Conservation (phyloP, 1,140 invertebrate species). For the Nasonia longicornis region DNA sequence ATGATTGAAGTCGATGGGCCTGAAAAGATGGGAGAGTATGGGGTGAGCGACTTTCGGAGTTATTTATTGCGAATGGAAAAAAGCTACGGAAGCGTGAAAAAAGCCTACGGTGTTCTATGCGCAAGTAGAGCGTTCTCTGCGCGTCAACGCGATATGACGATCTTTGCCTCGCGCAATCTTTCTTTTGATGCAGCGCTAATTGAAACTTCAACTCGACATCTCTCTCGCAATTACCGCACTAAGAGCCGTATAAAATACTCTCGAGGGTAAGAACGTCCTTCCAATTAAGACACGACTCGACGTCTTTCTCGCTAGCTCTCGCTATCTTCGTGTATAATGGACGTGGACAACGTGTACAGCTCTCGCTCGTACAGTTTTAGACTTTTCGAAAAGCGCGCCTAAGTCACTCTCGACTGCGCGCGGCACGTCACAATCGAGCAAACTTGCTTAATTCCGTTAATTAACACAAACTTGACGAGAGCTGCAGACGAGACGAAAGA, state of each 20-base stretch:
- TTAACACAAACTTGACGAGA: constrained; percentile 21
- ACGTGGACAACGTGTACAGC: neutral
- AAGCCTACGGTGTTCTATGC: too few species aligned
- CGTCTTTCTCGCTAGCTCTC: neutral
- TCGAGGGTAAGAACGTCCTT: constrained; percentile 14
- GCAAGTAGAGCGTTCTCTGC: neutral
- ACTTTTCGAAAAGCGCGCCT: constrained; percentile 19
- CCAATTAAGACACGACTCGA: constrained; percentile 22
- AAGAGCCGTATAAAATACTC: neutral
- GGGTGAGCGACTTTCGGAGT: neutral
- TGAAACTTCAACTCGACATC: constrained; percentile 32
- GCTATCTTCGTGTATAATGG: constrained; percentile 16
- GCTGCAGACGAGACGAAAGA: neutral
- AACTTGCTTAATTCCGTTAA: constrained; percentile 25
- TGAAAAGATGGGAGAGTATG: neutral
- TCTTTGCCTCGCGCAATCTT: constrained; percentile 8
- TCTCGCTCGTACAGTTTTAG: neutral
- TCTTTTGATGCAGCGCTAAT: constrained; percentile 27
- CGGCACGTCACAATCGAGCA: constrained; percentile 4
- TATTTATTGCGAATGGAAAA: too few species aligned
- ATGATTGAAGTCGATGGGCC: neutral
- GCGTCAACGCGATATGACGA: neutral
- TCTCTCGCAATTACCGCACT: constrained; percentile 25
- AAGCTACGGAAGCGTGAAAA: too few species aligned
- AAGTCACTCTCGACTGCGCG: neutral